Evolutionary conservation across 1,140 invertebrate genomes (phyloP).

Genomic region (Scaptomyza hsui): DNA sequence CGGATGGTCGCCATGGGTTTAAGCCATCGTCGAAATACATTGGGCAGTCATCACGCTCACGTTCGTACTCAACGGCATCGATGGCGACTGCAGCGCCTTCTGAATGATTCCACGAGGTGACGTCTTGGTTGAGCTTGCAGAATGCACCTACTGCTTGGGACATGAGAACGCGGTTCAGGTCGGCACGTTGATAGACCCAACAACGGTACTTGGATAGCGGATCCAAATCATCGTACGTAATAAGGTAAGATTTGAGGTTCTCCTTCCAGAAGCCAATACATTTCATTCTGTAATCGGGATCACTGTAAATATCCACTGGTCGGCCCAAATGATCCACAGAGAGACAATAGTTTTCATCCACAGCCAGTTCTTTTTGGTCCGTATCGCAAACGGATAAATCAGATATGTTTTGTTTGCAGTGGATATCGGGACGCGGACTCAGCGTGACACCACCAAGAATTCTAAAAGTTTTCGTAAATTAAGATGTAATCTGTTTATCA

Average conservation of each 20-base stretch:
- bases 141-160: conserved; percentile 95
- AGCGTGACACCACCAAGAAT: conserved; percentile 97
- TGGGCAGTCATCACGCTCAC: conserved; percentile 96
- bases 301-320: conserved; percentile 96
- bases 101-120: conserved; percentile 93
- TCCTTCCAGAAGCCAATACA: conserved; percentile 99
- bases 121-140: conserved; percentile 95
- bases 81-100: conserved; percentile 96
- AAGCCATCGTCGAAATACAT: conserved; percentile 97
- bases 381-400: conserved; percentile 97
- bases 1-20: conserved; percentile 91
- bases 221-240: conserved; percentile 98
- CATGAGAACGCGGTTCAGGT: conserved; percentile 94
- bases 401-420: conserved; percentile 96
- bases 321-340: conserved; percentile 97
- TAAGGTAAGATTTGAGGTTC: conserved; percentile 97
- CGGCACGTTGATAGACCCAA: conserved; percentile 98
- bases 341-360: conserved; percentile 97
- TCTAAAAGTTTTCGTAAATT: conserved; percentile 80
- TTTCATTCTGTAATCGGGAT: conserved; percentile 98
- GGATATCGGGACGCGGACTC: conserved; percentile 95
- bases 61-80: conserved; percentile 95
- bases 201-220: conserved; percentile 97
- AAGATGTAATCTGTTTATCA: not conserved
- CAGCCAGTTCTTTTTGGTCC: conserved; percentile 95